Evolutionary conservation across 92 coral and sea anemone species (phyloP), one percentile per base, ranked within the genome.

Genomic region (Parazoanthus atlanticus): DNA sequence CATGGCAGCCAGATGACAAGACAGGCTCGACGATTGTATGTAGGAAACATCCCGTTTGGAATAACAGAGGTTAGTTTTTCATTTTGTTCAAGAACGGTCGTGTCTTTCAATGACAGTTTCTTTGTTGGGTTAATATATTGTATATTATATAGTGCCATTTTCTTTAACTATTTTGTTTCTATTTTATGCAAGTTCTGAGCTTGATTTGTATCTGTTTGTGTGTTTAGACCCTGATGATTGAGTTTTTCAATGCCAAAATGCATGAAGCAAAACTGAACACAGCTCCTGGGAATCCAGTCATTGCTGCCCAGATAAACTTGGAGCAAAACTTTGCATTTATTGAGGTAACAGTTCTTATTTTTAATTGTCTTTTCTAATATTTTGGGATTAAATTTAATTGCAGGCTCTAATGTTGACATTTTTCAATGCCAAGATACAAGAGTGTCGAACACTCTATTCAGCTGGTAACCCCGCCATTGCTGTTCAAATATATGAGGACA

Each of bases 231-330:
- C 66, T 96, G 88, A 96, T 96, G 99, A 94, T 96, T 52, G 99
- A 96, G 69, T 96, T 96, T 89, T 96, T 96, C 91, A 96, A 96
- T 95, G 99, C 99, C 81, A 96, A 95, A 70, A 96, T 96, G 99
- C 98, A 96, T 80, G 99, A 96, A 88, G 98, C 98, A 76, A 96
- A 94, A 81, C 84, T 96, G 34, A 95, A 96, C 81, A 96, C 99
- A 73, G 99, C 99, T 26, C 98, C 98, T 74, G 99, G 99, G 21
- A 92, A 96, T 54, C 99, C 99, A 36, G 99, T 96, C 17, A 96
- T 96, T 90, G 98, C 99, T 69, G 99, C 99, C 58, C 99, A 96
- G 72, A 96, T 96, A 88, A 96, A 96, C 88, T 91, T 96, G 93
- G 99, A 96, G 82, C 98, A 96, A 78, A 96, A 96, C 90, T 96